phyloP scores from a whole-genome alignment of 2,113 vertebrate species.

The Semnopithecus entellus region DNA sequence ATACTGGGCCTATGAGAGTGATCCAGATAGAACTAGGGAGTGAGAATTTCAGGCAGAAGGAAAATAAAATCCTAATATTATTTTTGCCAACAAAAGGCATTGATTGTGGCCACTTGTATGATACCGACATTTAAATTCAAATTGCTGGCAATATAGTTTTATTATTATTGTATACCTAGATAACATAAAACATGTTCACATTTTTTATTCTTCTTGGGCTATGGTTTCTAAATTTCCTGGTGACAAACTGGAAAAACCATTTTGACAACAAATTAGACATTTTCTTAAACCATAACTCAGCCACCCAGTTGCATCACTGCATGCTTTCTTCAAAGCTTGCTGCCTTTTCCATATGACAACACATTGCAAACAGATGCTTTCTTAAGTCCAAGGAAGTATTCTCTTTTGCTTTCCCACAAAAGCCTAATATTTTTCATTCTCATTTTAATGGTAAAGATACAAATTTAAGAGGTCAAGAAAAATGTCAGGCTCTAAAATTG shows the following conservation, averaged over 20 bases:
- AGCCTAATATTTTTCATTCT: slow-evolving; percentile 25
- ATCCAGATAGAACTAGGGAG: neutral
- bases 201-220: neutral
- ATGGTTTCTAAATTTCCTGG: slow-evolving; percentile 15
- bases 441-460: slow-evolving; percentile 39
- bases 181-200: neutral
- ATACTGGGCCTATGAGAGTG: too few relatives aligned
- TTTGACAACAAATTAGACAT: neutral
- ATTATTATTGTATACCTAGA: neutral
- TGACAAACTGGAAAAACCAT: slow-evolving; percentile 1
- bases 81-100: neutral
- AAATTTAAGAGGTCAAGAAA: slow-evolving; percentile 47
- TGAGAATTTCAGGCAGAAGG: neutral
- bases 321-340: neutral
- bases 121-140: neutral
- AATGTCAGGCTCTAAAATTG: slow-evolving; percentile 20
- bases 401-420: slow-evolving; percentile 2
- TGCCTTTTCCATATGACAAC: neutral
- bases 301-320: neutral
- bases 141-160: neutral
- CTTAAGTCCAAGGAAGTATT: neutral
- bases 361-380: neutral
- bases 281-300: slow-evolving; percentile 13
- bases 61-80: neutral
- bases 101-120: neutral